phyloP scores from a whole-genome alignment of 1,140 invertebrate genomes.

The Colletes gigas region DNA sequence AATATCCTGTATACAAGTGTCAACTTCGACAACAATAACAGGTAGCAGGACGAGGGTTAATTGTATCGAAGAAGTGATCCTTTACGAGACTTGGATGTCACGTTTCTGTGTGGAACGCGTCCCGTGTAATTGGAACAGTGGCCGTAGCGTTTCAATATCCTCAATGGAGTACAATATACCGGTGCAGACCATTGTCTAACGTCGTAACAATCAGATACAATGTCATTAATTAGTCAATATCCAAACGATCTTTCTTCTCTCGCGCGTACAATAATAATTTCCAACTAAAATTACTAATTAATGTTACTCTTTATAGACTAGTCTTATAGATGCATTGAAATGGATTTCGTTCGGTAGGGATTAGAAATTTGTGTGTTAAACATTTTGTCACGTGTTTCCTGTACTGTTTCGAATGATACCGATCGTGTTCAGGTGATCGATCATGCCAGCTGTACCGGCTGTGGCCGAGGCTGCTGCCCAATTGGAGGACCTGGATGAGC shows the following conservation, averaged over 20 bases:
- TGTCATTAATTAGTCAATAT: constrained; percentile 63
- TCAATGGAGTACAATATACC: constrained; percentile 52
- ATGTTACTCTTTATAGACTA: no score
- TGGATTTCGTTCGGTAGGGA: no score
- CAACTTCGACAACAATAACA: no score
- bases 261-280: neutral
- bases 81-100: neutral
- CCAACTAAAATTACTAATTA: no score
- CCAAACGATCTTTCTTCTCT: constrained; percentile 21
- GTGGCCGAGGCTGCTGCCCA: constrained; percentile 71
- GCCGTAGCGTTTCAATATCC: constrained; percentile 60
- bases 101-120: constrained; percentile 14
- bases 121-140: constrained; percentile 53
- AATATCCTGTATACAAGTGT: no score
- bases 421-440: constrained; percentile 37
- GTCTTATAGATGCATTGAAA: no score
- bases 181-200: constrained; percentile 50
- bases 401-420: neutral
- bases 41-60: neutral
- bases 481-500: constrained; percentile 76
- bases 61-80: constrained; percentile 30
- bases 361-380: no score
- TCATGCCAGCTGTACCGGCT: constrained; percentile 73
- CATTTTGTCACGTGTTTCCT: neutral
- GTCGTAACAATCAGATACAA: constrained; percentile 55